These are phyloP conservation scores for Drosophila ironensis DNA, from an alignment of 1,140 invertebrate species.

Conservation along the genomic window DNA sequence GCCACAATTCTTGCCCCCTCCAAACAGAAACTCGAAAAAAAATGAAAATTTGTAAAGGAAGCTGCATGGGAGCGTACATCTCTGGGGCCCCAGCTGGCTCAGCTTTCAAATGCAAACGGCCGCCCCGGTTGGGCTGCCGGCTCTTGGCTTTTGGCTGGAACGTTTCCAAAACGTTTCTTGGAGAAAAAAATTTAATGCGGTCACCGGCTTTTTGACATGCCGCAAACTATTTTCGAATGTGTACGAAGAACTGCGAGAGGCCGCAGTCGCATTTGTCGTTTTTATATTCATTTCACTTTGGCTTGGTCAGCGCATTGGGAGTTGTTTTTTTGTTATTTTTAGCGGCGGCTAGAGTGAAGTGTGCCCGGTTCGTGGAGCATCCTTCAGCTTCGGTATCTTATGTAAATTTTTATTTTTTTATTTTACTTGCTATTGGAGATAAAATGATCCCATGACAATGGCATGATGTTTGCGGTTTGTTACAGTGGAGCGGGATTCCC, in stretches of 20 bases:
- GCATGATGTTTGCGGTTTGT: constrained; percentile 27
- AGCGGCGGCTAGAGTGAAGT: constrained; percentile 56
- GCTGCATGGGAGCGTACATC: constrained; percentile 39
- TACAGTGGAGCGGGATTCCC: constrained; percentile 43
- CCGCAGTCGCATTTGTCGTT: constrained; percentile 32
- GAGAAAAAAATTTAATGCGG: constrained; percentile 66
- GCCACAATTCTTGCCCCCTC: background rate
- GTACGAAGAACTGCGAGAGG: constrained; percentile 4
- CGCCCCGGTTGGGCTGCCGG: background rate
- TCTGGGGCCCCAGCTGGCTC: constrained; percentile 25
- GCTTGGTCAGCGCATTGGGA: constrained; percentile 61
- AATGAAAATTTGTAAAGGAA: constrained; percentile 12
- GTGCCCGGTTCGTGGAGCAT: constrained; percentile 51
- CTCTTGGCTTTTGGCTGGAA: constrained; percentile 46
- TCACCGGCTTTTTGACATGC: constrained; percentile 71
- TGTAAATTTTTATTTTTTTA: constrained; percentile 58
- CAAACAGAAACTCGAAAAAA: background rate
- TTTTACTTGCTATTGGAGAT: constrained; percentile 15
- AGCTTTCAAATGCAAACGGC: constrained; percentile 30
- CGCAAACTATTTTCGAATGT: constrained; percentile 71
- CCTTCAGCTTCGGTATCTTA: constrained; percentile 66
- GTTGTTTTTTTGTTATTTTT: constrained; percentile 69
- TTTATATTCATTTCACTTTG: constrained; percentile 40
- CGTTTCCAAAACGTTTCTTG: constrained; percentile 55
- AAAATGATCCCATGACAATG: constrained; percentile 5